Evolutionary conservation across 2,797 vertebrate genomes (phyloP).

Genomic region (Toxotes lorentzi): DNA sequence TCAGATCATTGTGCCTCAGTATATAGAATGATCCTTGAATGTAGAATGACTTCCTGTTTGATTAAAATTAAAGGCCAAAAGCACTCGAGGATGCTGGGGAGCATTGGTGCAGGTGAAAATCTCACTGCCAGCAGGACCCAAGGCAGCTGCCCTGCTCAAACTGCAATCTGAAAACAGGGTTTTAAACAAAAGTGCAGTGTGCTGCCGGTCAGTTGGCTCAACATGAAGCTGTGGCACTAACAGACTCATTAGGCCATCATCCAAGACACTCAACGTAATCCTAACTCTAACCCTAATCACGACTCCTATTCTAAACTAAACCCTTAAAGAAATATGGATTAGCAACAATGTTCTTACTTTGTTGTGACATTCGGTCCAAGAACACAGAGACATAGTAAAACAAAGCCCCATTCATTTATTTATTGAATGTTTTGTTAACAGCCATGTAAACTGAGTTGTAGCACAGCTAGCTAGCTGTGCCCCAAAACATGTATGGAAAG

Average conservation of each 20-base stretch:
- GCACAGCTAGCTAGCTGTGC: too few species aligned
- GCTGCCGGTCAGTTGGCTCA: not conserved
- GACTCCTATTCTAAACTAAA: not conserved
- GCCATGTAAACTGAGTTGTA: too few species aligned
- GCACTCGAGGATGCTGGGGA: not conserved
- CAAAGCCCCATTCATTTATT: too few species aligned
- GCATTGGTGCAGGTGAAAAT: conserved; percentile 11
- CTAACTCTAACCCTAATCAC: not conserved
- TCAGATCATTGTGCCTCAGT: conserved; percentile 13
- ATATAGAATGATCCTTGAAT: conserved; percentile 32
- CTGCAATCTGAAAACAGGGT: conserved; percentile 22
- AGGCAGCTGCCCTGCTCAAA: conserved; percentile 21
- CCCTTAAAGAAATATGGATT: not conserved
- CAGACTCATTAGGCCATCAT: not conserved
- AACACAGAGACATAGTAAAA: not conserved
- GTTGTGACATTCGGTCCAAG: not conserved
- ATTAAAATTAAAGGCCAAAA: conserved; percentile 39
- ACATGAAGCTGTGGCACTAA: not conserved
- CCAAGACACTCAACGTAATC: not conserved
- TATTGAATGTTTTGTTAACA: too few species aligned
- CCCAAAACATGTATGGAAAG: too few species aligned
- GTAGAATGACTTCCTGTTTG: conserved; percentile 34
- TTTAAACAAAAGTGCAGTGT: conserved; percentile 13
- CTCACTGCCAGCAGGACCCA: conserved; percentile 2
- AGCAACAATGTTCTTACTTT: not conserved